These are phyloP conservation scores for Eriocheir sinensis DNA, from an alignment of 1,140 invertebrate genomes.

Conservation along the genomic window DNA sequence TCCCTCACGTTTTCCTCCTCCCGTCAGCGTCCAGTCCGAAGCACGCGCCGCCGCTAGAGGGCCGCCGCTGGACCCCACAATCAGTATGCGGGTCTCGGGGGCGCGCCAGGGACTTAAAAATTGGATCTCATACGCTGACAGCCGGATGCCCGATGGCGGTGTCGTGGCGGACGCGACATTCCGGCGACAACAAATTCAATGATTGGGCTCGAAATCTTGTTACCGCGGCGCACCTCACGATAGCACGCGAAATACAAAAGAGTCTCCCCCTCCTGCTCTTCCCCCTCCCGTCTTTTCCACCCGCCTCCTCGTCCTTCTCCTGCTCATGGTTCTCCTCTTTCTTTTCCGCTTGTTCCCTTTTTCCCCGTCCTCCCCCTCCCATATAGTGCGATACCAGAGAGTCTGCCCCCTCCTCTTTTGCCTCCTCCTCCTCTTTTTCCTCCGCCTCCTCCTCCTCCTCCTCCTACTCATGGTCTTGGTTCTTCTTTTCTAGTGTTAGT, in stretches of 20 bases:
- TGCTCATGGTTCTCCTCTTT: background rate
- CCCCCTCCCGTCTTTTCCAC: too few species aligned
- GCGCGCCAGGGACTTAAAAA: background rate
- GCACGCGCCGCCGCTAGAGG: background rate
- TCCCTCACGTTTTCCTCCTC: too few species aligned
- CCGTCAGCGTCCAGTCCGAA: too few species aligned
- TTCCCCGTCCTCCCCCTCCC: too few species aligned
- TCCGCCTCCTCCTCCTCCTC: too few species aligned
- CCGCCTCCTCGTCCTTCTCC: background rate
- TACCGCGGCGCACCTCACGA: background rate
- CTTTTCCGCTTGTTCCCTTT: too few species aligned
- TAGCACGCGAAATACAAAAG: background rate
- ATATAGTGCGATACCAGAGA: too few species aligned
- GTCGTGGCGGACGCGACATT: background rate
- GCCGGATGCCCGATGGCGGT: background rate
- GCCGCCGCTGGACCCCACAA: background rate
- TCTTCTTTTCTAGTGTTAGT: too few species aligned
- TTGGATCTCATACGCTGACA: slow-evolving; percentile 23
- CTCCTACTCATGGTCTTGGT: too few species aligned
- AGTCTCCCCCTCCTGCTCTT: background rate
- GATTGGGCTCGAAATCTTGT: background rate
- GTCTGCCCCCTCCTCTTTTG: too few species aligned
- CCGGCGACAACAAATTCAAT: slow-evolving; percentile 24
- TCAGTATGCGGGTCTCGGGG: slow-evolving; percentile 9
- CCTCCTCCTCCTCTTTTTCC: too few species aligned